These are phyloP conservation scores for Melanchra persicariae DNA, from an alignment of 2,888 invertebrate genomes.

Conservation along the genomic window DNA sequence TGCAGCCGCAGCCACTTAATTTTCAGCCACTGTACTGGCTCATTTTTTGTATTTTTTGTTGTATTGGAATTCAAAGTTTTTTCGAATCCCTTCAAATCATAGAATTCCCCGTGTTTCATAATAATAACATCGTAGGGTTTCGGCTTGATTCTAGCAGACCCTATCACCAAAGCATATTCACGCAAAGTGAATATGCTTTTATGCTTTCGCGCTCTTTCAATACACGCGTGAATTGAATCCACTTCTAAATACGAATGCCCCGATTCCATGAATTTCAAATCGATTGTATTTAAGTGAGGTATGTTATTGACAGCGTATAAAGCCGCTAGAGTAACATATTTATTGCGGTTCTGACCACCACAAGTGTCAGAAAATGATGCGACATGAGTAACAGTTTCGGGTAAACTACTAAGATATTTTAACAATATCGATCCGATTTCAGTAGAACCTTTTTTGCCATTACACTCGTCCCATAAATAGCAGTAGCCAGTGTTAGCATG, in stretches of 20 bases:
- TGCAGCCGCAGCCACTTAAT: not conserved
- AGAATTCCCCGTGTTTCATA: constrained; percentile 17
- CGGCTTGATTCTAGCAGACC: constrained; percentile 23
- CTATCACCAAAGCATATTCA: too few species aligned
- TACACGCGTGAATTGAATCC: constrained; percentile 13
- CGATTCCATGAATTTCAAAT: constrained; percentile 6
- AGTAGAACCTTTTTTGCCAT: constrained; percentile 27
- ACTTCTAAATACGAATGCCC: constrained; percentile 38
- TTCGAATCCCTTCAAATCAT: constrained; percentile 19
- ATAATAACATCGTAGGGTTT: constrained; percentile 24
- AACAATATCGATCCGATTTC: constrained; percentile 27
- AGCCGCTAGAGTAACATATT: too few species aligned
- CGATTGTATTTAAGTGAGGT: too few species aligned
- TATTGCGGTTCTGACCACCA: constrained; percentile 44
- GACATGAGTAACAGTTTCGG: constrained; percentile 29
- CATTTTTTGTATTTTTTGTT: constrained; percentile 19
- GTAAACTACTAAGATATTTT: constrained; percentile 15
- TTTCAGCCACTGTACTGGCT: constrained; percentile 15
- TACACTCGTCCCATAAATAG: constrained; percentile 29
- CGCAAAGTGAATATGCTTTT: constrained; percentile 19
- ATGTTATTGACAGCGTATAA: constrained; percentile 25
- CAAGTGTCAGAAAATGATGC: constrained; percentile 38
- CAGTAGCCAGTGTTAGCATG: constrained; percentile 21
- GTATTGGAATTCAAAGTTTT: constrained; percentile 21
- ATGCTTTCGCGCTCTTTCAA: constrained; percentile 32